A percentile compares a stretch with the other conserved stretches of the same genome.
These are phyloP conservation scores for Eudasyphora cyanicolor DNA, from an alignment of 2,888 invertebrate species.

Conservation along the genomic window DNA sequence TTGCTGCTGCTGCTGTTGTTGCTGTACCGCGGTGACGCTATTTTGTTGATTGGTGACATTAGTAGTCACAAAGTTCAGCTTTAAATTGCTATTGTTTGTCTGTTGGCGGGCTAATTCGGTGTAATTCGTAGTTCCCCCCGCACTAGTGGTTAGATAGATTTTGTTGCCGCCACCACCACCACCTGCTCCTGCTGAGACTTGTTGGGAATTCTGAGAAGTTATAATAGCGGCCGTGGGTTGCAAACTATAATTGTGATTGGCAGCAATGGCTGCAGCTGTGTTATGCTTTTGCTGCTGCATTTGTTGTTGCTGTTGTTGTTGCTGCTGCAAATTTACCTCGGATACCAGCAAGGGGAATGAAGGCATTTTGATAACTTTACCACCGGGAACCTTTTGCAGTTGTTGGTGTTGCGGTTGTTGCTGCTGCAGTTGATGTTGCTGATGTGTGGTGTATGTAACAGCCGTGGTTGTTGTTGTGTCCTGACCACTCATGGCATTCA, in stretches of 20 bases:
- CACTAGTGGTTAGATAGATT: conserved; percentile 76
- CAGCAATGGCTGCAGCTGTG: conserved; percentile 77
- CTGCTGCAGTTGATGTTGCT: conserved; percentile 65
- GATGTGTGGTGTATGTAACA: conserved; percentile 61
- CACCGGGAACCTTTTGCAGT: conserved; percentile 69
- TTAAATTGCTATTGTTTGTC: conserved; percentile 75
- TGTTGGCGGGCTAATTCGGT: conserved; percentile 78
- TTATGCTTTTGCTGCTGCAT: conserved; percentile 73
- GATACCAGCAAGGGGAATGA: conserved; percentile 76
- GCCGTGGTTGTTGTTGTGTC: conserved; percentile 56
- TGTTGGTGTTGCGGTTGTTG: conserved; percentile 72
- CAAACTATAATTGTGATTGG: conserved; percentile 79
- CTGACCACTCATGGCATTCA: conserved; percentile 66
- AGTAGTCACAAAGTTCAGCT: conserved; percentile 78
- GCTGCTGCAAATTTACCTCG: conserved; percentile 74
- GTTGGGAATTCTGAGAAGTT: conserved; percentile 74
- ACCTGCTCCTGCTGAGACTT: too few relatives aligned
- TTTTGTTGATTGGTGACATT: conserved; percentile 42
- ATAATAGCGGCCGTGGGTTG: conserved; percentile 78
- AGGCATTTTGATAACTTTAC: conserved; percentile 78
- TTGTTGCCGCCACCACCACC: conserved; percentile 76
- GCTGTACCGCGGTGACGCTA: conserved; percentile 70
- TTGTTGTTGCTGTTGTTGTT: conserved; percentile 69
- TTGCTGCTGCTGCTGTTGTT: conserved; percentile 67
- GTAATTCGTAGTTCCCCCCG: conserved; percentile 70